These are phyloP conservation scores for Habropoda laboriosa DNA, from an alignment of 1,140 invertebrate species.

Conservation along the genomic window DNA sequence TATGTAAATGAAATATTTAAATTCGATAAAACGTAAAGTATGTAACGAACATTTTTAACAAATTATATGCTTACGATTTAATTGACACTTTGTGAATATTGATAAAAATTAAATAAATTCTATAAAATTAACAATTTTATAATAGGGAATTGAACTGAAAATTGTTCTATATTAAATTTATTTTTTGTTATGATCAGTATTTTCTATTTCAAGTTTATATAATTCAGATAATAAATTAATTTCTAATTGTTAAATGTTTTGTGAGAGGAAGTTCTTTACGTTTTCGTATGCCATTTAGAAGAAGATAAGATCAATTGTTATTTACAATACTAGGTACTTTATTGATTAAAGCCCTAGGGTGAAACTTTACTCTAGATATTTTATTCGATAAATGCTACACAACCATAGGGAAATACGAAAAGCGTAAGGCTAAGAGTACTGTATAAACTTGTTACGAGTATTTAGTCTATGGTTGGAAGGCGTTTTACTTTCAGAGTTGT, in stretches of 20 bases:
- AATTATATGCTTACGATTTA: constrained; percentile 6
- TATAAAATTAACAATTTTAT: constrained; percentile 17
- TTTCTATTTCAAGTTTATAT: background rate
- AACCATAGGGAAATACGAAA: background rate
- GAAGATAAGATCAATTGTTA: too few species aligned
- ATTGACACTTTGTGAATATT: constrained; percentile 19
- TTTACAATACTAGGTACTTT: background rate
- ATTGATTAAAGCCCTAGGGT: background rate
- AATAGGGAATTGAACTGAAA: background rate
- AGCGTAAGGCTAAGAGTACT: background rate
- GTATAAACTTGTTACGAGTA: background rate
- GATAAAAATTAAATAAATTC: constrained; percentile 7
- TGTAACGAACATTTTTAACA: background rate
- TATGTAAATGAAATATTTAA: background rate
- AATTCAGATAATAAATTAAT: background rate
- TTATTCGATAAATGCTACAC: background rate
- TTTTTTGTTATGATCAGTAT: background rate
- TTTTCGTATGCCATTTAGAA: background rate
- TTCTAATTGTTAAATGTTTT: background rate
- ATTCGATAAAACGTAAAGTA: background rate
- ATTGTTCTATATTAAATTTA: background rate
- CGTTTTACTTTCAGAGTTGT: constrained; percentile 37
- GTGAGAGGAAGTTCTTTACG: background rate
- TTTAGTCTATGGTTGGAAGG: constrained; percentile 33
- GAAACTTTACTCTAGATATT: background rate